phyloP scores from a whole-genome alignment of 1,140 invertebrate genomes.

The Drosophila nasuta region DNA sequence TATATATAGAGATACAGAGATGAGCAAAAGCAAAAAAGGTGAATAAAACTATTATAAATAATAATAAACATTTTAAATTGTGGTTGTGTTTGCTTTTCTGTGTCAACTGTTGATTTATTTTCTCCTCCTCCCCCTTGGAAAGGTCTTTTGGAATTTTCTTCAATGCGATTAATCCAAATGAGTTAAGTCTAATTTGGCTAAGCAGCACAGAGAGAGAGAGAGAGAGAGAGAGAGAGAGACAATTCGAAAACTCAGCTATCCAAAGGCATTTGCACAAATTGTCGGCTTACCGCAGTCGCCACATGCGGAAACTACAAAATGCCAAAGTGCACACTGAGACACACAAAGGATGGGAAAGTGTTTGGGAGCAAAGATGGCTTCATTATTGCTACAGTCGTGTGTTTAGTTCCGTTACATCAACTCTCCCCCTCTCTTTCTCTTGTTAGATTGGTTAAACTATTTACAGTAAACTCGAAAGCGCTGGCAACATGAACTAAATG shows the following conservation, averaged over 20 bases:
- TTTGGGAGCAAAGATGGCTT: slow-evolving; percentile 44
- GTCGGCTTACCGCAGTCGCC: slow-evolving; percentile 75
- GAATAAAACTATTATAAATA: slow-evolving; percentile 80
- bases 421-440: not conserved
- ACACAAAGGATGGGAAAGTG: slow-evolving; percentile 18
- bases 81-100: slow-evolving; percentile 21
- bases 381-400: slow-evolving; percentile 65
- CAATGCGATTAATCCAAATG: slow-evolving; percentile 59
- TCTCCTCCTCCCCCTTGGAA: not conserved
- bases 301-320: slow-evolving; percentile 72
- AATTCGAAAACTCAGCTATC: slow-evolving; percentile 49
- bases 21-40: slow-evolving; percentile 52
- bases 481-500: slow-evolving; percentile 63
- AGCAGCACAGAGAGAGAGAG: slow-evolving; percentile 17
- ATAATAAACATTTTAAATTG: slow-evolving; percentile 80
- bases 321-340: slow-evolving; percentile 21
- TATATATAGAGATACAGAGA: slow-evolving; percentile 3
- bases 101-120: slow-evolving; percentile 1
- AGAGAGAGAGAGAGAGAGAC: slow-evolving; percentile 13
- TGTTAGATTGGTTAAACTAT: slow-evolving; percentile 66
- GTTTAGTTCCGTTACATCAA: slow-evolving; percentile 54
- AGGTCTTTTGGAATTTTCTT: not conserved
- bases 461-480: slow-evolving; percentile 56
- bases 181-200: slow-evolving; percentile 68
- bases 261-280: slow-evolving; percentile 79